Evolutionary conservation across 2,113 vertebrate species (phyloP).

Genomic region (Holacanthus passer): DNA sequence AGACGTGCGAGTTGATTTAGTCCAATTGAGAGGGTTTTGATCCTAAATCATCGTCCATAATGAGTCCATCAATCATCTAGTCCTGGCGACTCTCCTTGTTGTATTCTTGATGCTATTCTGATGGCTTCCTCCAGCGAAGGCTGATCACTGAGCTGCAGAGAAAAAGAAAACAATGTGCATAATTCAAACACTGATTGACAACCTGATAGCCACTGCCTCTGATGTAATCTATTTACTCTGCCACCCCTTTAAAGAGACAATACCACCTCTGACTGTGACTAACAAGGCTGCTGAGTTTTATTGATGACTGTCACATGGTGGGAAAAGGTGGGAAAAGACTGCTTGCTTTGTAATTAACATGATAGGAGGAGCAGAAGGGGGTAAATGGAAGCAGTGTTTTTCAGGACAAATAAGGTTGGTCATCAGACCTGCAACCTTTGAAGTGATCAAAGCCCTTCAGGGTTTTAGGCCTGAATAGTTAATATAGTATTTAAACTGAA

Average conservation of each 20-base stretch:
- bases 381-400: conserved; percentile 15
- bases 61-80: conserved; percentile 90
- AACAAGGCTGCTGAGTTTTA: conserved; percentile 24
- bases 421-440: conserved; percentile 14
- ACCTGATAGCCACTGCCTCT: neutral
- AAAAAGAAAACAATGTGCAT: neutral
- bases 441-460: conserved; percentile 7
- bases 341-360: conserved; percentile 53
- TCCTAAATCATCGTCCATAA: conserved; percentile 52
- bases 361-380: conserved; percentile 26
- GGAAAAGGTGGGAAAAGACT: neutral
- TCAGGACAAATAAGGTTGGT: conserved; percentile 8
- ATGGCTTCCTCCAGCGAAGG: conserved; percentile 99
- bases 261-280: conserved; percentile 3
- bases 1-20: conserved; percentile 63
- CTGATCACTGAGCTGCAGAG: conserved; percentile 92
- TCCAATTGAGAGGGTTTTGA: conserved; percentile 51
- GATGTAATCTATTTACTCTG: conserved; percentile 24
- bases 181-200: conserved; percentile 8
- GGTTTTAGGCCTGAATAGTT: neutral
- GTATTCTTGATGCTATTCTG: conserved; percentile 98
- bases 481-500: conserved; percentile 5
- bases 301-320: conserved; percentile 19
- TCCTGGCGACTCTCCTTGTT: conserved; percentile 96
- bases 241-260: conserved; percentile 13